Evolutionary conservation across 2,797 vertebrate genomes (phyloP).

Genomic region (Anomalospiza imberbis): DNA sequence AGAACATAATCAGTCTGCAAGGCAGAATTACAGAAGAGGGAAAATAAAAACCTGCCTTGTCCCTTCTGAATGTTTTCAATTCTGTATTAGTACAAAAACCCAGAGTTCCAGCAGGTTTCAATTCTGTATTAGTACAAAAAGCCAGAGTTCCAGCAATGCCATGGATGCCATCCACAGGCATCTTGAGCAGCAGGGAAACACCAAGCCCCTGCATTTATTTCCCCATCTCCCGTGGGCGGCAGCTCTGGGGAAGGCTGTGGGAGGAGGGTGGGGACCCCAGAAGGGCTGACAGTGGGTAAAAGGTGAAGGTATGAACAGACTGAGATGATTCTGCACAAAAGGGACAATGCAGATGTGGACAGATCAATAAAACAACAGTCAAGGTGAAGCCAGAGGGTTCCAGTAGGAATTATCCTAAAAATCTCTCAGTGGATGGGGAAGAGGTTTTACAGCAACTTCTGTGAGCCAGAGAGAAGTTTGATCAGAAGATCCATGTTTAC

Average conservation of each 20-base stretch:
- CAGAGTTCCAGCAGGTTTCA: neutral
- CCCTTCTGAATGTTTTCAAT: neutral
- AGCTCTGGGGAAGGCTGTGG: neutral
- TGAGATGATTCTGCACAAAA: neutral
- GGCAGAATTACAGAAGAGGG: neutral
- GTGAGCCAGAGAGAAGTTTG: no score
- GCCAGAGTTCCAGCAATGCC: neutral
- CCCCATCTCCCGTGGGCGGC: neutral
- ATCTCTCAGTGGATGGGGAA: neutral
- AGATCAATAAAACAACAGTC: neutral
- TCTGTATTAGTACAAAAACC: neutral
- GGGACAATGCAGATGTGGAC: neutral
- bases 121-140: neutral
- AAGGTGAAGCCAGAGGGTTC: neutral
- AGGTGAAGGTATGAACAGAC: neutral
- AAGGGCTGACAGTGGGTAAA: neutral
- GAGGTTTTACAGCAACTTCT: neutral
- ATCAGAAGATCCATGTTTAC: neutral
- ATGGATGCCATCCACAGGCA: fast-evolving
- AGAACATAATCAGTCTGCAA: neutral
- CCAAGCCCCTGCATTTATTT: neutral
- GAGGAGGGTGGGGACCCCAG: conserved; percentile 38
- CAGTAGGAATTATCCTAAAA: neutral
- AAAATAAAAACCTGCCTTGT: neutral
- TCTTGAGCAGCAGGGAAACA: fast-evolving